Evolutionary conservation across 2,888 invertebrate genomes (phyloP), one percentile per base, ranked within the genome.

Genomic region (Dasypolia templi): DNA sequence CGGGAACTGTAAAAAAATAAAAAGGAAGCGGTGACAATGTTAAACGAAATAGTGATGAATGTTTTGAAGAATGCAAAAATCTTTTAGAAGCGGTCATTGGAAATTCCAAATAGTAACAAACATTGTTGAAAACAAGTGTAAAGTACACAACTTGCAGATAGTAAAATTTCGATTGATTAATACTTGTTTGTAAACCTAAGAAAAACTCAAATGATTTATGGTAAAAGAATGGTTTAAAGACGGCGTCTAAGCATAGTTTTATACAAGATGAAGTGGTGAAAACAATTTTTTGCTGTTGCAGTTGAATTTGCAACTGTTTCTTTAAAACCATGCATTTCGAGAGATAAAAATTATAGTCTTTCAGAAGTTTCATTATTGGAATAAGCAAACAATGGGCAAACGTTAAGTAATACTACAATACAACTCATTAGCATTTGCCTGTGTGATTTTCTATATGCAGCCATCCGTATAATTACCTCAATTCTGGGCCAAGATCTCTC

Each of bases 401-500:
- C 2, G 14, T 14, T 26, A 49, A 64, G 22, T 26, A 17, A 12
- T 9, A 17, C 3, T 22, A 12, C 5, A n/a, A 32, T 29, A 29
- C 2, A 46, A n/a, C 11, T 46, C 19, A 59, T 75, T 53, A 46
- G 1, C 32, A 42, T 49, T 51, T 17, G 29, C n/a, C 6, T 7
- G 46, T 42, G 2, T 26, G 3, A 49, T 53, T 75, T 32, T 39
- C 76, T 49, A 49, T 26, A 75, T 55, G 32, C 59, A 66, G n/a
- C 58, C 53, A 32, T 32, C 4, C 35, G 12, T 58, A 58, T 66
- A 66, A 62, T 79, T 79, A 78, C 35, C 56, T 73, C 39, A 67
- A 56, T 71, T 42, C 73, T 58, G 66, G 73, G 77, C 77, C 73
- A 79, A 78, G 51, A 63, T 66, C 73, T 79, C 51, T 53, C 62